These are phyloP conservation scores for Mythimna loreyi DNA, from an alignment of 2,888 invertebrate species.

Conservation along the genomic window DNA sequence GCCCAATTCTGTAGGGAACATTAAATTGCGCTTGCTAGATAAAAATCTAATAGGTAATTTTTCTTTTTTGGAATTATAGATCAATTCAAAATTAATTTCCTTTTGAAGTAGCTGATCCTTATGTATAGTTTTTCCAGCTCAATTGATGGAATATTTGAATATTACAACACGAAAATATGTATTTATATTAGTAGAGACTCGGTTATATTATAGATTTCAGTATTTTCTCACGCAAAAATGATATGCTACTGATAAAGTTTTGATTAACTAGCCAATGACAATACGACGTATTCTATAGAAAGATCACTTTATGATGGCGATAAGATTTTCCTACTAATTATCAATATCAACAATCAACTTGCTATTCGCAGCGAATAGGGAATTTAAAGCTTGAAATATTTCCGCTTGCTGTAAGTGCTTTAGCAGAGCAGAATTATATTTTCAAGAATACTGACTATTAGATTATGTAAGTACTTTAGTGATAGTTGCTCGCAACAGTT, in stretches of 20 bases:
- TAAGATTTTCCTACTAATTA: conserved; percentile 24
- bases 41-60: conserved; percentile 30
- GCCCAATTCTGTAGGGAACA: conserved; percentile 17
- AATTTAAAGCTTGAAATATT: conserved; percentile 36
- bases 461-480: conserved; percentile 38
- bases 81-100: conserved; percentile 4
- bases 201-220: conserved; percentile 18
- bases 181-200: not conserved
- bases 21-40: conserved; percentile 8
- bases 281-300: conserved; percentile 21
- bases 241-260: conserved; percentile 3
- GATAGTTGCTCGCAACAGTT: conserved; percentile 35
- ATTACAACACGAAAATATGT: conserved; percentile 10
- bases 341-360: not conserved
- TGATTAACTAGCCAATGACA: conserved; percentile 24
- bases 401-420: conserved; percentile 51
- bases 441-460: conserved; percentile 51
- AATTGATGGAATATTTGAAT: not conserved
- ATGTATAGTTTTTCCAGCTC: not conserved
- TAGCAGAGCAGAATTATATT: conserved; percentile 45
- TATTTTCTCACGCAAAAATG: conserved; percentile 1
- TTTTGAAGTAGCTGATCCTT: not conserved
- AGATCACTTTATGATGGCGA: not conserved
- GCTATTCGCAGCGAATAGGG: conserved; percentile 15
- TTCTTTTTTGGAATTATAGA: conserved; percentile 27